Conservation (phyloP, 2,113 vertebrate genomes). For the Onychostruthus taczanowskii region DNA sequence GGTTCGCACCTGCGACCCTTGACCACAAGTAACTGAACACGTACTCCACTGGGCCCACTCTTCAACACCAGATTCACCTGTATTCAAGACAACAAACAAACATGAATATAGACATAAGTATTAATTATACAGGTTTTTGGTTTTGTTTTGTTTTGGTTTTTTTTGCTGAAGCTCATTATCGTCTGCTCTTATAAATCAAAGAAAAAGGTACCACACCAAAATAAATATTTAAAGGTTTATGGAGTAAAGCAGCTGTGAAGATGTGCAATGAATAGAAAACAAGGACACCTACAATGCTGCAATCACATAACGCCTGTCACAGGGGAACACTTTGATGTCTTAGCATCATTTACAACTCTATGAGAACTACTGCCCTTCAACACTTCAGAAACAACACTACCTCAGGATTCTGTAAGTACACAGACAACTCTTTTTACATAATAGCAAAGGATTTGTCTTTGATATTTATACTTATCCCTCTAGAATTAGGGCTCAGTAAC, state of each 20-base stretch:
- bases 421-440: neutral
- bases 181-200: slow-evolving; percentile 40
- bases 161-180: neutral
- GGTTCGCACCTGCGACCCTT: slow-evolving; percentile 99
- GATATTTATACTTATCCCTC: neutral
- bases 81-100: slow-evolving; percentile 89
- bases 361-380: neutral
- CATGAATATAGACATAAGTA: slow-evolving; percentile 73
- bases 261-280: slow-evolving; percentile 50
- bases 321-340: neutral
- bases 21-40: slow-evolving; percentile 99
- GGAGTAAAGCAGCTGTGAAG: slow-evolving; percentile 58
- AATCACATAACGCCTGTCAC: neutral
- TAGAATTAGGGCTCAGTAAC: neutral
- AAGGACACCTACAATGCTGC: slow-evolving; percentile 15
- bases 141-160: neutral
- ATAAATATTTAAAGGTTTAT: slow-evolving; percentile 26
- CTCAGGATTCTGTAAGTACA: neutral
- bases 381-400: neutral
- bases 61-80: slow-evolving; percentile 99
- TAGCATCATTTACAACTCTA: neutral
- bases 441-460: neutral
- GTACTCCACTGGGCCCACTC: slow-evolving; percentile 99
- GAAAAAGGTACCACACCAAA: slow-evolving; percentile 8
- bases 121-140: neutral